These are phyloP conservation scores for Anastrepha obliqua DNA, from an alignment of 1,140 invertebrate species.

Conservation along the genomic window DNA sequence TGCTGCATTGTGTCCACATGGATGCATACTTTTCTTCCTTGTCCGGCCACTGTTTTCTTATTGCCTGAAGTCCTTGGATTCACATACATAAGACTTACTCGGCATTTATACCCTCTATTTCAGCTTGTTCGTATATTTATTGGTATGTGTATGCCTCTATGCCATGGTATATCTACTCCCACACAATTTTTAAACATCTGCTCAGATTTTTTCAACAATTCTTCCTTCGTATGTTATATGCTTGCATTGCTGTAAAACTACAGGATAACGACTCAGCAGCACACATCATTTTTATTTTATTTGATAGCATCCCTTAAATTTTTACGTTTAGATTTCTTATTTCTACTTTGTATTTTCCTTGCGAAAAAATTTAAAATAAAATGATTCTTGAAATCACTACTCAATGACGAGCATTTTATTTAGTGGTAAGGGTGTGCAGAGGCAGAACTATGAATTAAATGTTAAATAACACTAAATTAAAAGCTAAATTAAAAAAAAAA, in stretches of 20 bases:
- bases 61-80: not conserved
- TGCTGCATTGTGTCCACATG: not conserved
- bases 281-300: not conserved
- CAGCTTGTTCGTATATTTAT: not conserved
- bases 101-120: not conserved
- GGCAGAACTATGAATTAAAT: no score
- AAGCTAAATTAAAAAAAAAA: no score
- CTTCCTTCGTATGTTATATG: not conserved
- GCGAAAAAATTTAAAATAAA: not conserved
- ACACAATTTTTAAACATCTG: conserved; percentile 44
- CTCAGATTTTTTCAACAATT: conserved; percentile 18
- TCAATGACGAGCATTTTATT: no score
- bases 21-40: not conserved
- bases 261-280: conserved; percentile 11
- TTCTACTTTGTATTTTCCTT: not conserved
- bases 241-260: not conserved
- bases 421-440: not conserved
- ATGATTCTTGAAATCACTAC: not conserved
- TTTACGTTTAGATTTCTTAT: not conserved
- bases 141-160: not conserved
- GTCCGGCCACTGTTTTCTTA: not conserved
- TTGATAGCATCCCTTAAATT: conserved; percentile 28
- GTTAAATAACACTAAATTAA: no score
- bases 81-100: not conserved
- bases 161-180: not conserved